These are phyloP conservation scores for Aselliscus stoliczkanus DNA, from an alignment of 2,797 vertebrate species.

Conservation along the genomic window DNA sequence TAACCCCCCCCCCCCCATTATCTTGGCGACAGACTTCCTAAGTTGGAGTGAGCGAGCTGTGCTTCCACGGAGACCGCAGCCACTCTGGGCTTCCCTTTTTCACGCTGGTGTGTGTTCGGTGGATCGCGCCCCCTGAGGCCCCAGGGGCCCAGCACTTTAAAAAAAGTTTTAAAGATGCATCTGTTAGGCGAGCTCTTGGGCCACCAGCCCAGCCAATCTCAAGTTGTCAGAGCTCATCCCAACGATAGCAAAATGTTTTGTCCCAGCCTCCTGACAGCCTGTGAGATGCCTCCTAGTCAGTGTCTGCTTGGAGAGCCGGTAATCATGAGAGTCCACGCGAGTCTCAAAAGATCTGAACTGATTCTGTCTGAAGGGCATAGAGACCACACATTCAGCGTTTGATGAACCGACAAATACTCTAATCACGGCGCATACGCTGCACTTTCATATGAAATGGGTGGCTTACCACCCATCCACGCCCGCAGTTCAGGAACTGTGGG, in stretches of 20 bases:
- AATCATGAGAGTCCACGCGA: slow-evolving; percentile 28
- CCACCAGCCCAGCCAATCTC: slow-evolving; percentile 21
- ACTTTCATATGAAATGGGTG: background rate
- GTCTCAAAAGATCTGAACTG: slow-evolving; percentile 56
- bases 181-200: slow-evolving; percentile 25
- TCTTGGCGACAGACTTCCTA: background rate
- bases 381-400: slow-evolving; percentile 17
- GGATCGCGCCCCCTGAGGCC: background rate
- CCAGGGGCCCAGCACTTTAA: slow-evolving; percentile 14
- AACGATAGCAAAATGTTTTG: slow-evolving; percentile 30
- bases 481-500: background rate
- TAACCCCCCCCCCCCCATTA: background rate
- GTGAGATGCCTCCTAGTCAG: background rate
- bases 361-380: slow-evolving; percentile 26
- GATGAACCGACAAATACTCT: background rate
- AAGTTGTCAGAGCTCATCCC: slow-evolving; percentile 53
- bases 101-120: background rate
- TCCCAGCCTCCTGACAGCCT: background rate
- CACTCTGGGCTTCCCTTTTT: background rate
- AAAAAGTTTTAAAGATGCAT: slow-evolving; percentile 62
- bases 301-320: background rate
- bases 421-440: background rate
- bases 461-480: background rate
- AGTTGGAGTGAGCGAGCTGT: background rate
- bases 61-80: background rate